phyloP scores from a whole-genome alignment of 23 tunicate genomes.

The Aplidium turbinatum region DNA sequence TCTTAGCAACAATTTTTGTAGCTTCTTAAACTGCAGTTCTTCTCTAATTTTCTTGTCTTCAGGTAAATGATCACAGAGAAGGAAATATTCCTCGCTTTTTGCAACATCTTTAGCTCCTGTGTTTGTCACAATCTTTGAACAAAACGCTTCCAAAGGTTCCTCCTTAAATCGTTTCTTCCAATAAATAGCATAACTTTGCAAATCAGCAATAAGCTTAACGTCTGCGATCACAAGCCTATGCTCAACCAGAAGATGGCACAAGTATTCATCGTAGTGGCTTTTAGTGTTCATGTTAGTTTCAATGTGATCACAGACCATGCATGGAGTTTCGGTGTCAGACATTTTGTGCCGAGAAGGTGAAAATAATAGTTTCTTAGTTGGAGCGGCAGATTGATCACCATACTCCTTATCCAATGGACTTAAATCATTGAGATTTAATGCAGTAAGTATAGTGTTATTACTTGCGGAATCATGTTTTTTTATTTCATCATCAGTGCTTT shows the following conservation, averaged over 20 bases:
- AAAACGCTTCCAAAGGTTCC: slow-evolving; percentile 49
- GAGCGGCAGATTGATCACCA: too few relatives aligned
- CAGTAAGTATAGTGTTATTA: too few relatives aligned
- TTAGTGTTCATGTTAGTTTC: slow-evolving; percentile 45
- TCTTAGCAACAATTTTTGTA: slow-evolving; percentile 58
- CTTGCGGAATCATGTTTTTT: too few relatives aligned
- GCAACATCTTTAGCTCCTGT: slow-evolving; percentile 73
- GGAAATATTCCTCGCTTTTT: slow-evolving; percentile 68
- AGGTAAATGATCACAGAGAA: slow-evolving; percentile 88
- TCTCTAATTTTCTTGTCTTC: slow-evolving; percentile 90
- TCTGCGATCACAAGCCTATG: slow-evolving; percentile 91
- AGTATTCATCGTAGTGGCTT: slow-evolving; percentile 54
- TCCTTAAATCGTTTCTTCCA: slow-evolving; percentile 74
- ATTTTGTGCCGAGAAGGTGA: slow-evolving; percentile 16
- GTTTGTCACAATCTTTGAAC: slow-evolving; percentile 76
- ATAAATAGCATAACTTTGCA: slow-evolving; percentile 44
- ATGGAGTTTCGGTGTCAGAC: slow-evolving; percentile 73
- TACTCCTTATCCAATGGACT: too few relatives aligned
- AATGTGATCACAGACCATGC: slow-evolving; percentile 68
- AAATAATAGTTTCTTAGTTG: slow-evolving; percentile 12
- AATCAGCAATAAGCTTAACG: slow-evolving; percentile 78
- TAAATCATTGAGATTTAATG: too few relatives aligned
- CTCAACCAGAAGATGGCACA: slow-evolving; percentile 82
- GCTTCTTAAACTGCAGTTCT: slow-evolving; percentile 60
- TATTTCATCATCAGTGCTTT: too few relatives aligned